Conservation (phyloP, 1,140 invertebrate species). For the Zaprionus tsacasi region DNA sequence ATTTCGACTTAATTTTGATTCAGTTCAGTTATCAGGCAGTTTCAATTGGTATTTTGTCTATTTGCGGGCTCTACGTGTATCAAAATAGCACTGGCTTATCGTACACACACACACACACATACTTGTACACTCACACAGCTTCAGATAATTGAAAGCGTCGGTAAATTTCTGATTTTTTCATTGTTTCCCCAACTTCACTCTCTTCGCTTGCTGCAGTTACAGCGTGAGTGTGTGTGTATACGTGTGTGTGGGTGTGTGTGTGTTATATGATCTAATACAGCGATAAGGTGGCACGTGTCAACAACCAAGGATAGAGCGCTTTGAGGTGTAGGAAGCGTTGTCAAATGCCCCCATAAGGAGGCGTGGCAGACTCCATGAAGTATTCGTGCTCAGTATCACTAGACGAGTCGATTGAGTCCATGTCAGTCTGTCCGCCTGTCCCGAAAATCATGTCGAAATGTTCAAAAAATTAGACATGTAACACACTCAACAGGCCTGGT, state of each 20-base stretch:
- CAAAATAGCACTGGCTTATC: slow-evolving; percentile 33
- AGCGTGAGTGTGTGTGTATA: not conserved
- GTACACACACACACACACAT: slow-evolving; percentile 4
- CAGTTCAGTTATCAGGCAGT: slow-evolving; percentile 11
- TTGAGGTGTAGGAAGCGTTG: too few species aligned
- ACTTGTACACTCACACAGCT: not conserved
- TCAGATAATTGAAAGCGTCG: slow-evolving; percentile 18
- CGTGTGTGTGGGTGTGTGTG: not conserved
- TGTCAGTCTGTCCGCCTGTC: too few species aligned
- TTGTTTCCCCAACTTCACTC: not conserved
- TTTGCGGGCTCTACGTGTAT: slow-evolving; percentile 2
- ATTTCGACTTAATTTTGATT: slow-evolving; percentile 24
- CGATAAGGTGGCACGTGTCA: slow-evolving; percentile 5
- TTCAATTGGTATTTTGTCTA: slow-evolving; percentile 1
- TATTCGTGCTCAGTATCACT: too few species aligned
- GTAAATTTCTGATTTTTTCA: not conserved
- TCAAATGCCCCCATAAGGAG: not conserved
- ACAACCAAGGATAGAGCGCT: not conserved
- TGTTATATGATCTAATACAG: slow-evolving; percentile 5
- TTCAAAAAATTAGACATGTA: too few species aligned
- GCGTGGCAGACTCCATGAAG: too few species aligned
- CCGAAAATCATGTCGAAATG: too few species aligned
- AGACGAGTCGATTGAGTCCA: too few species aligned
- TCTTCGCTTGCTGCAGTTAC: not conserved
- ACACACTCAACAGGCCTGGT: too few species aligned